Base-by-base conservation (phyloP, 2,797 vertebrate genomes). In the Lutjanus argentimaculatus region DNA sequence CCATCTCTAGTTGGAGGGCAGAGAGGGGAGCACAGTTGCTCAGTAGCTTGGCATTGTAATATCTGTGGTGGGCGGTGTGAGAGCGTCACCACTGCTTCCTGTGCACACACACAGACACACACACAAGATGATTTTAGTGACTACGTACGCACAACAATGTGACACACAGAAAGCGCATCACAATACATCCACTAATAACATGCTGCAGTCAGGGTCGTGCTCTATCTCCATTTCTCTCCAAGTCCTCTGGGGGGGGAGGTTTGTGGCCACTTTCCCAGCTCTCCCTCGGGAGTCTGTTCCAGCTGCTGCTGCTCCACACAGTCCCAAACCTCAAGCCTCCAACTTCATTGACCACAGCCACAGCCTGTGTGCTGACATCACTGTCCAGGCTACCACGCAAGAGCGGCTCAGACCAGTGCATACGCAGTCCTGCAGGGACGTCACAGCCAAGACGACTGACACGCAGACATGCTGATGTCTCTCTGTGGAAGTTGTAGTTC, bases 241-340 rank as follows among this genome's bases (percentile, higher is more conserved):
- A 55, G 75, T 83, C 75, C 86, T 82, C 55, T 68, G 76, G 61
- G 88, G 82, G 82, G 63, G 51, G 62, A 68, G 46, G 82, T 80
- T 82, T 83, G 90, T 84, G 89, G 90, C 87, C 82, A 71, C 76
- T 93, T 95, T 95, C 93, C 92, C 93, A 95, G 91, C 87, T 80
- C 68, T 90, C 93, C 92, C 90, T 52, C 0, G 83, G 85, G 93
- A 92, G 72, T 72, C 58, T 8, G 45, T 58, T 91, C 90, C 92
- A 93, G 92, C 91, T 93, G 93, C 89, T 46, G 67, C 67, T 48
- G 74, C 82, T 83, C 82, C 40, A 67, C 68, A n/a, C 12, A 6
- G 66, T 81, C 88, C 88, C 77, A 90, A 80, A 85, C 88, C 87
- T 82, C 86, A 80, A 43, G 2, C 40, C 68, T 64, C 30, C 52